A percentile compares a stretch with the other conserved stretches of the same genome.
phyloP scores from a whole-genome alignment of 2,888 invertebrate species.

The Rhingia rostrata region DNA sequence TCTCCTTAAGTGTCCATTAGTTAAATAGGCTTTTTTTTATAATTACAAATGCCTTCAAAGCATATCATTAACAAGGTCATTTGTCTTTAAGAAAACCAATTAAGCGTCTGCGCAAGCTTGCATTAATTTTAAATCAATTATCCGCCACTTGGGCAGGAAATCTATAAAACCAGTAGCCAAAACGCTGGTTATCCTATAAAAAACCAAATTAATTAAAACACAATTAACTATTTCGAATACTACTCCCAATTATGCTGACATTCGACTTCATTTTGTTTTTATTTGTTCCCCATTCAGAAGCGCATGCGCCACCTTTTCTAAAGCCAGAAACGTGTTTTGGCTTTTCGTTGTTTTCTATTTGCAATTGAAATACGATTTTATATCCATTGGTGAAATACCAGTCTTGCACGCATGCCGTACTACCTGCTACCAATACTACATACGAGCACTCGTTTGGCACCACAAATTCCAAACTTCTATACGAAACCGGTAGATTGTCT shows the following conservation, averaged over 20 bases:
- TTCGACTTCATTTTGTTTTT: slow-evolving; percentile 4
- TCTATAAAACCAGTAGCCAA: slow-evolving; percentile 7
- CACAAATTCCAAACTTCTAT: slow-evolving; percentile 27
- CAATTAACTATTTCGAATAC: slow-evolving; percentile 24
- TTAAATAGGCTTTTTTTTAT: not conserved
- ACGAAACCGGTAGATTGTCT: slow-evolving; percentile 51
- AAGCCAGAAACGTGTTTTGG: slow-evolving; percentile 17
- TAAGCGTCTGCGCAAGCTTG: not conserved
- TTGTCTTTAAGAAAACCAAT: not conserved
- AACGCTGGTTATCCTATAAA: not conserved
- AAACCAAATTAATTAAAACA: slow-evolving; percentile 23
- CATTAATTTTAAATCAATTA: slow-evolving; percentile 2
- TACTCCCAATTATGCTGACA: slow-evolving; percentile 27
- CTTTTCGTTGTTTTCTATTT: slow-evolving; percentile 8
- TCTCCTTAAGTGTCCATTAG: too few relatives aligned
- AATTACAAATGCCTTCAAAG: slow-evolving; percentile 1
- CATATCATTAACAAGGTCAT: slow-evolving; percentile 25
- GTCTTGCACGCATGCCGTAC: slow-evolving; percentile 5
- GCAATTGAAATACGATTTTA: slow-evolving; percentile 43
- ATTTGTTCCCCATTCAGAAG: slow-evolving; percentile 26
- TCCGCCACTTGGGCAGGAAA: not conserved
- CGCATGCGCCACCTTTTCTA: slow-evolving; percentile 14
- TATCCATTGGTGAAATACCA: slow-evolving; percentile 33
- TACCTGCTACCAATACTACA: slow-evolving; percentile 25
- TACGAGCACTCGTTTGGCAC: slow-evolving; percentile 17